These are phyloP conservation scores for Penaeus japonicus DNA, from an alignment of 1,140 invertebrate species.

Conservation along the genomic window DNA sequence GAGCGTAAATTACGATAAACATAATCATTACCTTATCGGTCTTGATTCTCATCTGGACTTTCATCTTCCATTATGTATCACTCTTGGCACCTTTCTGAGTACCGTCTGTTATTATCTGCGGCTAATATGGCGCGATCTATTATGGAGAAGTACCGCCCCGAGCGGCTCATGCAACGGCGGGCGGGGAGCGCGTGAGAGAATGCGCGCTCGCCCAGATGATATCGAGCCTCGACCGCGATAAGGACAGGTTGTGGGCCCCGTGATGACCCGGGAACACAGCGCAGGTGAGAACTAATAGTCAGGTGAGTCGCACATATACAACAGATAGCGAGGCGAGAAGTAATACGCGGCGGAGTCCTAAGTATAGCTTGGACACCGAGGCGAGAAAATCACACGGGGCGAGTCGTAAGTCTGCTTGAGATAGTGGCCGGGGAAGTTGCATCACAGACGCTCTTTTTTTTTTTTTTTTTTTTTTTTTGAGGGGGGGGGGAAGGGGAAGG, in stretches of 20 bases:
- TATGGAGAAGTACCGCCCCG: slow-evolving; percentile 6
- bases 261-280: slow-evolving; percentile 19
- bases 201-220: slow-evolving; percentile 10
- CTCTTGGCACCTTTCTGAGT: slow-evolving; percentile 25
- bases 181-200: slow-evolving; percentile 4
- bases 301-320: slow-evolving; percentile 3
- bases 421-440: background rate
- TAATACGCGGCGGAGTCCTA: background rate
- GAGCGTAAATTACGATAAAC: slow-evolving; percentile 29
- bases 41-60: slow-evolving; percentile 21
- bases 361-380: background rate
- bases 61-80: slow-evolving; percentile 33
- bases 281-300: slow-evolving; percentile 38
- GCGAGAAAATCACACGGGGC: slow-evolving; percentile 8
- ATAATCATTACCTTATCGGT: slow-evolving; percentile 41
- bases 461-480: too few species aligned
- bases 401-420: background rate
- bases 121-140: slow-evolving; percentile 42
- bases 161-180: background rate
- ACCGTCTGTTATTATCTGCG: slow-evolving; percentile 26
- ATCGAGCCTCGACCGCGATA: slow-evolving; percentile 9
- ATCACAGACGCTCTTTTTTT: too few species aligned
- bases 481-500: too few species aligned
- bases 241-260: slow-evolving; percentile 19
- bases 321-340: slow-evolving; percentile 40